These are phyloP conservation scores for Tetragonula clypearis DNA, from an alignment of 1,140 invertebrate genomes.

Conservation along the genomic window DNA sequence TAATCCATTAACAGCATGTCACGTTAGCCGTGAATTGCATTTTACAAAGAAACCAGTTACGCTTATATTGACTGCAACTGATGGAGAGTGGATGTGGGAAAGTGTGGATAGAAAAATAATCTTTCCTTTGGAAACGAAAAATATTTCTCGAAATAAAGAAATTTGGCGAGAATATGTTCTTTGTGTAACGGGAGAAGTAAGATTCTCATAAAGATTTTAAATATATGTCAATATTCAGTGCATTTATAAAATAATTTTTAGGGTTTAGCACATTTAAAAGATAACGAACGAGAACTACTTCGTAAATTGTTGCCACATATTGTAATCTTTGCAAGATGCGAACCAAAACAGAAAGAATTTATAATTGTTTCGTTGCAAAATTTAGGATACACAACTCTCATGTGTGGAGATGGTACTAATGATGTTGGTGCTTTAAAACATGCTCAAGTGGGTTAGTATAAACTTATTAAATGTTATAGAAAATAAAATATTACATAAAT, in stretches of 20 bases:
- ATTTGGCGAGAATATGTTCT: slow-evolving; percentile 90
- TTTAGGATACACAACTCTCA: slow-evolving; percentile 94
- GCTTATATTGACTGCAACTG: slow-evolving; percentile 86
- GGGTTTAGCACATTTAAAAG: slow-evolving; percentile 89
- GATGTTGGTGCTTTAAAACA: slow-evolving; percentile 99
- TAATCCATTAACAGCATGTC: slow-evolving; percentile 99
- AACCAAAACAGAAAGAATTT: slow-evolving; percentile 98
- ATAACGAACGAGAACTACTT: slow-evolving; percentile 86
- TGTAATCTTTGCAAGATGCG: slow-evolving; percentile 95
- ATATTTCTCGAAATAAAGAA: slow-evolving; percentile 79
- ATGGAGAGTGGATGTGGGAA: slow-evolving; percentile 88
- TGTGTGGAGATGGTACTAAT: slow-evolving; percentile 99
- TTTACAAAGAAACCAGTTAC: slow-evolving; percentile 90
- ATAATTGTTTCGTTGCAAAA: slow-evolving; percentile 95
- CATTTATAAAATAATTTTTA: slow-evolving; percentile 70
- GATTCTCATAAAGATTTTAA: neutral
- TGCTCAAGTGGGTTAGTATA: slow-evolving; percentile 92
- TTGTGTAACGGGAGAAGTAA: slow-evolving; percentile 95
- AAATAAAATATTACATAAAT: neutral
- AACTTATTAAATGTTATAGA: neutral
- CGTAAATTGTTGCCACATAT: slow-evolving; percentile 91
- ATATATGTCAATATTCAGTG: neutral
- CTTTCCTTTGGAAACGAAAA: slow-evolving; percentile 82
- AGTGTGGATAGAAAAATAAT: slow-evolving; percentile 89
- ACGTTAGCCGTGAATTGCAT: slow-evolving; percentile 96